Percentiles rank a stretch among this genome's conserved stretches.
These are phyloP conservation scores for Diglossa brunneiventris DNA, from an alignment of 2,113 vertebrate genomes.

Conservation along the genomic window DNA sequence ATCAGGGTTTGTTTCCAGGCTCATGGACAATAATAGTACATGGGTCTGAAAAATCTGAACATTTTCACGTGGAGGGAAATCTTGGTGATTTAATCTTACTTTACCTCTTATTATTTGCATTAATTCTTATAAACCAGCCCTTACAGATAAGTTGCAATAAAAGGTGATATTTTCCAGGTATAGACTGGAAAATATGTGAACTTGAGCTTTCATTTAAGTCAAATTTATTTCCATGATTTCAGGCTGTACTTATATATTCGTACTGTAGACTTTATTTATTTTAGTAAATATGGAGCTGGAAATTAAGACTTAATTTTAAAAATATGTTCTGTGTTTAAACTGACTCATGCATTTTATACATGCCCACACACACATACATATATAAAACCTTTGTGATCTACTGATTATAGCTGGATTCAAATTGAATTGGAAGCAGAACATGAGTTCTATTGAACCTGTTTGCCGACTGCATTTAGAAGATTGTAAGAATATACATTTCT, in stretches of 20 bases:
- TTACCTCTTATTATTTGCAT: constrained; percentile 74
- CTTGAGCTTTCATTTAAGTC: constrained; percentile 59
- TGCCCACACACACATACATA: background rate
- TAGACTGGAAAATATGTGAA: constrained; percentile 63
- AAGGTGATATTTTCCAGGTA: constrained; percentile 78
- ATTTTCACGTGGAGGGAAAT: constrained; percentile 68
- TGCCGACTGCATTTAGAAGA: background rate
- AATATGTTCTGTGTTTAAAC: constrained; percentile 56
- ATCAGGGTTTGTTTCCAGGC: constrained; percentile 75
- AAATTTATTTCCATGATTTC: constrained; percentile 69
- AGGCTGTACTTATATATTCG: background rate
- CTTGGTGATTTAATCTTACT: constrained; percentile 65
- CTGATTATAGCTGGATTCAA: background rate
- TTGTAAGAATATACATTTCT: background rate
- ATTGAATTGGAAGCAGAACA: background rate
- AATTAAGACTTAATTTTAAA: constrained; percentile 66
- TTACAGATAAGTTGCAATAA: constrained; percentile 70
- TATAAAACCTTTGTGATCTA: constrained; percentile 19
- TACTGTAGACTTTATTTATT: constrained; percentile 60
- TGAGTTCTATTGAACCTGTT: background rate
- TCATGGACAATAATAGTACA: constrained; percentile 68
- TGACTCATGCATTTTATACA: background rate
- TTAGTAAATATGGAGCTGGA: constrained; percentile 59
- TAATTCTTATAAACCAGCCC: constrained; percentile 63
- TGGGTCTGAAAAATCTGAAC: constrained; percentile 67